Evolutionary conservation across 2,888 invertebrate genomes (phyloP), one percentile per base, ranked within the genome.

Genomic region (Drosophila infuscata): DNA sequence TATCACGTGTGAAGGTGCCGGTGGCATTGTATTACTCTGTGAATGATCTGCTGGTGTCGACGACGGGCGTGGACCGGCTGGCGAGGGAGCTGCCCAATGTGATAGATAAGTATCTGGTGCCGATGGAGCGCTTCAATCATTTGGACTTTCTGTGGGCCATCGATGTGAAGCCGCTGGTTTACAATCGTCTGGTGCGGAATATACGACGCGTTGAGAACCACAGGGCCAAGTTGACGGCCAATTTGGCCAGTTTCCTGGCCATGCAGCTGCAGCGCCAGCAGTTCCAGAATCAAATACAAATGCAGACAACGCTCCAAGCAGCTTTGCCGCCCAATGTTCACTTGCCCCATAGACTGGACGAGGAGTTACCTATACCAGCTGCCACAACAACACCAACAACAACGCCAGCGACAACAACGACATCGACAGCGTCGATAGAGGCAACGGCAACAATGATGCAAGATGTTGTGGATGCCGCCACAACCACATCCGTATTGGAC

Each of bases 31-130:
- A 94, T 82, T 95, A 94, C 82, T 94, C 94, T 9, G 92, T 93
- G 5, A 94, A 95, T 20, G 97, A 97, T 91, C 95, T 95, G 94
- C 90, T 97, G 29, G 94, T 96, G 1, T 93, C 94, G 58, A 94
- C 94, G 4, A 91, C 91, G 77, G 95, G 96, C 69, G 95, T 96
- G 0, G 91, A 94, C 48, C 92, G 93, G 25, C 88, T 96, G 58
- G 93, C 94, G 43, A 90, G 92, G 15, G 92, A 93, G 66, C 89
- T 96, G 49, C 93, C 93, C 11, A 95, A 94, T 81, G 93, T 94
- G 3, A 91, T 94, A 8, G 94, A 94, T 59, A 94, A 94, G 72
- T 94, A 95, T 88, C 93, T 94, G 70, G 94, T 96, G 56, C 94
- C 94, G 0, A 93, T 94, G 81, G 92, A 94, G 41, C 90, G 92